Percentiles rank a stretch among this genome's conserved stretches.
Conservation (phyloP, 2,888 invertebrate genomes). For the Lagria hirta region DNA sequence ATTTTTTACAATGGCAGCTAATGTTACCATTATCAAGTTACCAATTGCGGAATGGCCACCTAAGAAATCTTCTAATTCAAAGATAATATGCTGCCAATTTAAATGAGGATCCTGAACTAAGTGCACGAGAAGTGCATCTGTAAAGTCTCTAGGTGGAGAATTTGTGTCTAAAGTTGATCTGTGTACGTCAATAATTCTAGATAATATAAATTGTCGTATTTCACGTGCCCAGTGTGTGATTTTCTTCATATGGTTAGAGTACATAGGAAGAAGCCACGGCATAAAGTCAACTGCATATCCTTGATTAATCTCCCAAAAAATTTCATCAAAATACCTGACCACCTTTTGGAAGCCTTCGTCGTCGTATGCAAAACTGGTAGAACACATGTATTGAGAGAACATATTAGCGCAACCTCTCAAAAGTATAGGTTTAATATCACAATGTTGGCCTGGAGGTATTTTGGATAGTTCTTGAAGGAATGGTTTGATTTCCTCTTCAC, state of each 20-base stretch:
- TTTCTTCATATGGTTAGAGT: conserved; percentile 67
- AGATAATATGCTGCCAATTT: conserved; percentile 77
- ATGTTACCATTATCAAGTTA: conserved; percentile 76
- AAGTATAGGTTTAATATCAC: conserved; percentile 70
- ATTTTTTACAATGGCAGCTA: conserved; percentile 69
- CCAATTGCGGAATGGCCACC: conserved; percentile 88
- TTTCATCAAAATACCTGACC: conserved; percentile 75
- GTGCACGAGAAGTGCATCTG: conserved; percentile 75
- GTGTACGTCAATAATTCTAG: conserved; percentile 66
- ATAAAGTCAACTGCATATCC: conserved; percentile 85
- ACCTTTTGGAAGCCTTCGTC: conserved; percentile 69
- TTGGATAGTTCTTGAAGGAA: conserved; percentile 61
- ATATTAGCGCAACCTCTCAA: conserved; percentile 79
- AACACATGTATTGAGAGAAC: conserved; percentile 86
- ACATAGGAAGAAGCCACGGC: conserved; percentile 78
- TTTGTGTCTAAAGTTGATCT: conserved; percentile 59
- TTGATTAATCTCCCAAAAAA: conserved; percentile 91
- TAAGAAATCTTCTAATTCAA: conserved; percentile 82
- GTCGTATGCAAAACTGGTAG: conserved; percentile 70
- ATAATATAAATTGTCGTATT: conserved; percentile 72
- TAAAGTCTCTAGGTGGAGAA: conserved; percentile 71
- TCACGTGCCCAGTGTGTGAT: conserved; percentile 69
- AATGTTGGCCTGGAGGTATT: conserved; percentile 53
- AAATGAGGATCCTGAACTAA: conserved; percentile 61
- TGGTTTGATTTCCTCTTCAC: conserved; percentile 64